Base-by-base conservation (phyloP, 2,888 invertebrate species). In the Epinotia bilunana region DNA sequence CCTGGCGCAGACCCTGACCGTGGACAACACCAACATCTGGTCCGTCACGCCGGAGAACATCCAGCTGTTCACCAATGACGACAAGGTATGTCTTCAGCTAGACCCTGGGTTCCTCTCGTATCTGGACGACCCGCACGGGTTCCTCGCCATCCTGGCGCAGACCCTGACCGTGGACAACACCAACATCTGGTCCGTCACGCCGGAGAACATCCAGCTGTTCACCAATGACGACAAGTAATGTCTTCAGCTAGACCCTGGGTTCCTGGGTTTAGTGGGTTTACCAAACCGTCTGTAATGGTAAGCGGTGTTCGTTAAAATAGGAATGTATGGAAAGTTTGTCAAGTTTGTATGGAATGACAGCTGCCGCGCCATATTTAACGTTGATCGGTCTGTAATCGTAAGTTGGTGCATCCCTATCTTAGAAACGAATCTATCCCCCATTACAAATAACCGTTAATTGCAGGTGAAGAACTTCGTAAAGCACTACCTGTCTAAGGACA, bases 71-170 rank as follows among this genome's bases (percentile, higher is more conserved):
- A 96, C 97, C 0, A 96, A 96, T 77, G 97, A 97, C 85, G 95
- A 96, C 71, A 95, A 95, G 69, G 95, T 97, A 3, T 3, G 61
- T 11, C 6, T 13, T 13, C 16, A 12, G 12, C 49, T 13, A 49
- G 2, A 49, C 49, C 0, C 16, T 16, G 49, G 12, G 12, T 33
- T 33, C 33, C 33, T 33, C 28, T 28, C 28, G 20, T 20, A 20
- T 89, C 90, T 95, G 20, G 97, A 97, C 87, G 98, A 99, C 92
- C 98, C 98, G 0, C 94, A 95, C 82, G 97, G 98, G 2, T 96
- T 96, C 84, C 95, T 96, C 84, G 97, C 97, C 79, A 95, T 98
- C 72, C 91, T 98, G 68, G 97, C 97, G 0, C 96, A 97, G 83
- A 96, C 97, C 0, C 88, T 98, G n/a, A 97, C 97, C 0, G 95